Percentiles rank a stretch among this genome's conserved stretches.
Evolutionary conservation across 1,140 invertebrate genomes (phyloP).

Genomic region (Pseudomyrmex concolor): DNA sequence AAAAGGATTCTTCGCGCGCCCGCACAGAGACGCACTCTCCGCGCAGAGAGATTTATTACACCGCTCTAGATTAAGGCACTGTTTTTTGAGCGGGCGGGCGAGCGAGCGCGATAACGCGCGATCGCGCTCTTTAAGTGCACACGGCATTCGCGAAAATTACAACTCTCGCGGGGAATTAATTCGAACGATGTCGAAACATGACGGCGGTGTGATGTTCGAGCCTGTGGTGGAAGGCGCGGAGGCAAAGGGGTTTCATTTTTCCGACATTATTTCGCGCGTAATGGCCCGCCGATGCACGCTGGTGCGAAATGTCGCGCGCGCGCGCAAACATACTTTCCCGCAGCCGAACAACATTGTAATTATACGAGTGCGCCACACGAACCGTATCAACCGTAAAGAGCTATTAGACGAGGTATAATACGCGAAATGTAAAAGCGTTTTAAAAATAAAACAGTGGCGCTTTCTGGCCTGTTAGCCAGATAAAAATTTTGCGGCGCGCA

Average conservation of each 20-base stretch:
- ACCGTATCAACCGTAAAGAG: not conserved
- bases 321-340: not conserved
- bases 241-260: slow-evolving; percentile 20
- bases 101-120: slow-evolving; percentile 38
- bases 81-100: slow-evolving; percentile 29
- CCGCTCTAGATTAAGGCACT: slow-evolving; percentile 53
- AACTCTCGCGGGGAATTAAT: slow-evolving; percentile 58
- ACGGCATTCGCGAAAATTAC: slow-evolving; percentile 45
- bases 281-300: slow-evolving; percentile 11
- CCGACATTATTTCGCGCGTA: slow-evolving; percentile 14
- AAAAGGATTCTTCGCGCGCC: slow-evolving; percentile 34
- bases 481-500: not conserved
- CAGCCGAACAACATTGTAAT: slow-evolving; percentile 9
- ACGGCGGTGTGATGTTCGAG: slow-evolving; percentile 30
- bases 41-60: slow-evolving; percentile 30
- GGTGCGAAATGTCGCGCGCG: slow-evolving; percentile 35
- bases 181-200: slow-evolving; percentile 23
- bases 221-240: not conserved
- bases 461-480: not conserved
- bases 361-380: slow-evolving; percentile 20
- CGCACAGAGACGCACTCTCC: slow-evolving; percentile 36
- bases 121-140: slow-evolving; percentile 3
- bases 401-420: slow-evolving; percentile 14
- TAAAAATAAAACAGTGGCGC: slow-evolving; percentile 1
- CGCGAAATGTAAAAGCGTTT: not conserved